Evolutionary conservation across 2,797 vertebrate genomes (phyloP), one percentile per base, ranked within the genome.

Genomic region (Poliocrania exsul): DNA sequence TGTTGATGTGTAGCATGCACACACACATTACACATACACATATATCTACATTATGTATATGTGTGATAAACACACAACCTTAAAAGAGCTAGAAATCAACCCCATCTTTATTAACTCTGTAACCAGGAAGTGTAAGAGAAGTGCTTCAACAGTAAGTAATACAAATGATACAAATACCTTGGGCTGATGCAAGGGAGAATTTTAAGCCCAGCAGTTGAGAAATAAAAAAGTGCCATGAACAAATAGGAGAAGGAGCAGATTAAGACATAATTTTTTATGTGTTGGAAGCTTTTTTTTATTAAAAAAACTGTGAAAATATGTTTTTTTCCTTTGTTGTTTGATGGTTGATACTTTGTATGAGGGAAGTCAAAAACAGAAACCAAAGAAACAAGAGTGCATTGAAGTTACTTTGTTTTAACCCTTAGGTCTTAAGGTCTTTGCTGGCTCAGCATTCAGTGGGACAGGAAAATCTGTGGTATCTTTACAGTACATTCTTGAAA

Each of bases 1-100:
- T 0, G 0, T 69, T 77, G n/a, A 29, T 64, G 21, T 14, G 23
- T 78, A 38, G 31, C 33, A 10, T 33, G 14, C 6, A 53, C 42
- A 31, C 17, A 20, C 6, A 20, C 2, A 13, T 9, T 9, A 18
- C 2, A 7, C 1, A 1, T 11, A 38, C 4, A 5, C 4, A 5
- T 18, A 9, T 13, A n/a, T 31, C 13, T 18, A n/a, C 10, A 33
- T 47, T 53, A 16, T 16, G 18, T 13, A 38, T 13, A 11, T 18
- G 15, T 17, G 13, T 6, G 1, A 40, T 35, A 44, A 16, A 37
- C 4, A 35, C 19, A 37, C 53, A 49, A 5, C 26, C 35, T 73
- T 81, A 50, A 71, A 82, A 50, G 25, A 42, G 21, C 16, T 54
- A 35, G 42, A 82, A 88, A 81, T 11, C 37, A 81, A 16, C 16